Evolutionary conservation across 2,113 vertebrate genomes (phyloP).

Genomic region (Sebastes fasciatus): DNA sequence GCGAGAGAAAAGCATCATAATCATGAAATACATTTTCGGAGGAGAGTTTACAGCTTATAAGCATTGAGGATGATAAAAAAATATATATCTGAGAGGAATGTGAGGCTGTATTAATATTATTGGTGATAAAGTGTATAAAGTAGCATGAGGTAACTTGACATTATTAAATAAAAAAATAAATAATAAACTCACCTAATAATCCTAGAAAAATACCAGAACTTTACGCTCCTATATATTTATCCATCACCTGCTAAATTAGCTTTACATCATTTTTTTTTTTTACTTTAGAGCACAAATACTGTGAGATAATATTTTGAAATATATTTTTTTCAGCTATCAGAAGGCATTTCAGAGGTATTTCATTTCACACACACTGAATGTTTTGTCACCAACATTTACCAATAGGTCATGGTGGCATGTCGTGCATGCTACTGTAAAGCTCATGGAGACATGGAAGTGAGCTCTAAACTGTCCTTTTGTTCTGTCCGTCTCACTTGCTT

Average conservation of each 20-base stretch:
- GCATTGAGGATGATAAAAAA: conserved; percentile 21
- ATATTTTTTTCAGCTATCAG: conserved; percentile 88
- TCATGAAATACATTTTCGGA: conserved; percentile 44
- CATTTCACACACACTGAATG: conserved; percentile 86
- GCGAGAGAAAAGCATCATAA: conserved; percentile 56
- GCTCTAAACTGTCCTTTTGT: conserved; percentile 66
- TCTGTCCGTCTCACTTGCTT: conserved; percentile 74
- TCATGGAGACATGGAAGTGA: conserved; percentile 60
- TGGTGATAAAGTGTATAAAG: conserved; percentile 15
- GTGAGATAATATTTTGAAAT: conserved; percentile 86
- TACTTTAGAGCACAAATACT: conserved; percentile 71
- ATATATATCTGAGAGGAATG: conserved; percentile 11
- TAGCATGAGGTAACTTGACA: conserved; percentile 3
- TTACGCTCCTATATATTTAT: conserved; percentile 28
- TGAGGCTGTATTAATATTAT: conserved; percentile 46
- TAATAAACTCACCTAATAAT: neutral
- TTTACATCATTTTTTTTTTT: conserved; percentile 43
- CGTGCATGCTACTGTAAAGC: conserved; percentile 79
- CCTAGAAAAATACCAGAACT: conserved; percentile 26
- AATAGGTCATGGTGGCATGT: conserved; percentile 82
- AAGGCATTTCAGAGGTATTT: conserved; percentile 89
- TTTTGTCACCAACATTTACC: conserved; percentile 81
- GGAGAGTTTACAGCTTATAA: conserved; percentile 33
- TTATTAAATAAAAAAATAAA: neutral
- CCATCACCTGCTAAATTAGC: conserved; percentile 42